Base-by-base conservation (phyloP, 2,888 invertebrate genomes). In the Seira ritae region DNA sequence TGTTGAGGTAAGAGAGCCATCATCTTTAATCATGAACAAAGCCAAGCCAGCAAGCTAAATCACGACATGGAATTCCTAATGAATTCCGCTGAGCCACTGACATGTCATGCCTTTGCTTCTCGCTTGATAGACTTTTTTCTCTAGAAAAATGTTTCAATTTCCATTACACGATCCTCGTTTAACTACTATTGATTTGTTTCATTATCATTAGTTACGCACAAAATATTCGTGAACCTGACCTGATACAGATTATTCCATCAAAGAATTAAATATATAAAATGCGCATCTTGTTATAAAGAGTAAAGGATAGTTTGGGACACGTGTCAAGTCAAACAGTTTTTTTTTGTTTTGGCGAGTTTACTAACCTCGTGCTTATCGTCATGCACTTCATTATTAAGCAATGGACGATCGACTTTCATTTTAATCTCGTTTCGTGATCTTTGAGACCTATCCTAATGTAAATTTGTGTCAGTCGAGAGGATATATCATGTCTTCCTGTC, bases 351-450 rank as follows among this genome's bases (percentile, higher is more conserved):
- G 12, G 6, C 42, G 42, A 42, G 6, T 42, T 42, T 42, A 42
- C 42, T 42, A 6, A 42, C 42, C 42, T 42, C 42, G 42, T 8
- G 12, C 6, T 42, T 42, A 12, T 66, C 6, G 66, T 66, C 66
- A 22, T 15, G 22, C 4, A 66, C 6, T 67, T n/a, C n/a, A n/a
- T n/a, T n/a, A n/a, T n/a, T n/a, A n/a, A n/a, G n/a, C n/a, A n/a
- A n/a, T n/a, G n/a, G n/a, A n/a, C n/a, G n/a, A n/a, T n/a, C n/a
- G n/a, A n/a, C n/a, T n/a, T n/a, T n/a, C n/a, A n/a, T 42, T 42
- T 42, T 42, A 72, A 73, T 62, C 73, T 62, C n/a, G 37, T 22
- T 20, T 79, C 79, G 79, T 79, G 79, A 79, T 79, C 72, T 24
- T 37, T 72, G 50, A 55, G 72, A 72, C 79, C 79, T 79, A 79